Conservation (phyloP, 2,113 vertebrate species). For the Aptenodytes patagonicus region DNA sequence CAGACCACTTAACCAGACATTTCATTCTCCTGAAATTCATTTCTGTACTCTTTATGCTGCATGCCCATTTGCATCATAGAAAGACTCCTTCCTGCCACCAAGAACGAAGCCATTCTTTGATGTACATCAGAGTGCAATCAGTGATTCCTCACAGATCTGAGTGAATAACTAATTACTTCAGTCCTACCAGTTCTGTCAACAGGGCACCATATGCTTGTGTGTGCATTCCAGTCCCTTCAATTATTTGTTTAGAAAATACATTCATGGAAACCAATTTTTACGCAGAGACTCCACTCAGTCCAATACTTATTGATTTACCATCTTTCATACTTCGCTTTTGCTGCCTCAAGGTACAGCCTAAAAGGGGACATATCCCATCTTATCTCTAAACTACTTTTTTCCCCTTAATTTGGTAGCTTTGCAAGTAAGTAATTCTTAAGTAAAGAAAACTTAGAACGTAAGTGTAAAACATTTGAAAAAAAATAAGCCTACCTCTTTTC, state of each 20-base stretch:
- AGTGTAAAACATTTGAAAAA: background rate
- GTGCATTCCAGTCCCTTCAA: background rate
- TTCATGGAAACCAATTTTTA: background rate
- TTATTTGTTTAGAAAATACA: background rate
- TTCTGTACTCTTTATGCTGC: background rate
- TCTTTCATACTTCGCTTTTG: background rate
- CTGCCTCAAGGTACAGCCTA: background rate
- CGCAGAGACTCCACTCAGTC: background rate
- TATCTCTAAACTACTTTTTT: no score
- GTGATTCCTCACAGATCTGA: background rate
- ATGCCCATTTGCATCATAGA: accelerated
- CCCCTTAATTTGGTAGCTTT: background rate
- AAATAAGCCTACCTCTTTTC: background rate
- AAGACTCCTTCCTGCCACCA: background rate
- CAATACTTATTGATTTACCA: background rate
- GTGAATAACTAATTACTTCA: background rate
- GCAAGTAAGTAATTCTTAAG: background rate
- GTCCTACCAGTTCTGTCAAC: no score
- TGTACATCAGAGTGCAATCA: background rate
- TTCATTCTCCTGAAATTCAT: background rate
- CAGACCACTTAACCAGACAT: background rate
- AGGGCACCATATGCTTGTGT: background rate
- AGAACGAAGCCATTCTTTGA: background rate
- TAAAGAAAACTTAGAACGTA: background rate
- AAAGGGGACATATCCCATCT: no score